Evolutionary conservation across 2,888 invertebrate species (phyloP).

Genomic region (Drosophila demipolita): DNA sequence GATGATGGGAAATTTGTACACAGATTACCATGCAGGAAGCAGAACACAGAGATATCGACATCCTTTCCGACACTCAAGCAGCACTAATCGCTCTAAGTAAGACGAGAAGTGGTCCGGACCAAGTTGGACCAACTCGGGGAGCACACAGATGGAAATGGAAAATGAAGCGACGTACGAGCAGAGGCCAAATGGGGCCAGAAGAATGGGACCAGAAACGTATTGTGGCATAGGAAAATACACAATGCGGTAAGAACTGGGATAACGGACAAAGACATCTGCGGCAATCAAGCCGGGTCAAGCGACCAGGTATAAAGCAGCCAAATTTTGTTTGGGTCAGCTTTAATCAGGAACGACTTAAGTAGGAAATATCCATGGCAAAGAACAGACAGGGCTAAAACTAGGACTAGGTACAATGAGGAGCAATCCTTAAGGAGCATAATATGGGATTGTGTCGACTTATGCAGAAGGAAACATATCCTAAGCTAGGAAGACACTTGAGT

Average conservation of each 20-base stretch:
- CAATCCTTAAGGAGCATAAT: neutral
- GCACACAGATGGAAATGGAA: neutral
- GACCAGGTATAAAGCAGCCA: neutral
- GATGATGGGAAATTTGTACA: neutral
- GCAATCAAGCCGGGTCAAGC: neutral
- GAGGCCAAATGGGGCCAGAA: neutral
- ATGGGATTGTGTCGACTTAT: neutral
- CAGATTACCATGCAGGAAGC: neutral
- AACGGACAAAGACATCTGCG: neutral
- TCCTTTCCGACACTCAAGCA: neutral
- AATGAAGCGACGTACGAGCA: neutral
- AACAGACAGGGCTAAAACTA: neutral
- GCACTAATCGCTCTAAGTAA: neutral
- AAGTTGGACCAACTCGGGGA: neutral
- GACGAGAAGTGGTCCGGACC: neutral
- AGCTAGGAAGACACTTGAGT: neutral
- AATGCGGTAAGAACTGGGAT: neutral
- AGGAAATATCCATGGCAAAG: neutral
- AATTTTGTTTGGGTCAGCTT: neutral
- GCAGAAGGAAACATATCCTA: neutral
- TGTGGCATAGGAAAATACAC: neutral
- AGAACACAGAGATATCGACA: neutral
- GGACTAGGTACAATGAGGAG: neutral
- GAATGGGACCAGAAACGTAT: neutral
- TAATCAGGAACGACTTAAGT: neutral